These are phyloP conservation scores for Atopsyche davidsoni DNA, from an alignment of 1,140 invertebrate species.

Conservation along the genomic window DNA sequence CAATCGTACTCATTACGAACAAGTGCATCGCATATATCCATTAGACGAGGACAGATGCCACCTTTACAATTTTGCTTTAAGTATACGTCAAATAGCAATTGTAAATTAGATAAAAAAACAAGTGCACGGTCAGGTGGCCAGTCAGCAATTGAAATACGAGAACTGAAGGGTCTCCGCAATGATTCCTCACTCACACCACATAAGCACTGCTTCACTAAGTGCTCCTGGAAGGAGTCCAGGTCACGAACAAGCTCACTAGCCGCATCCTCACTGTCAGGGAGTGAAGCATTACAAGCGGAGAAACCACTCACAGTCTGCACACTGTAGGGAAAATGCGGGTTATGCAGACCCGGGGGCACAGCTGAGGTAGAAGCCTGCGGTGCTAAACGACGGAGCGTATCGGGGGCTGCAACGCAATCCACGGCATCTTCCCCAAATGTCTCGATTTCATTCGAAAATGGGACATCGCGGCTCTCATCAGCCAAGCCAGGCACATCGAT, in stretches of 20 bases:
- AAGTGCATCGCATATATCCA: slow-evolving; percentile 71
- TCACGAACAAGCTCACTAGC: slow-evolving; percentile 38
- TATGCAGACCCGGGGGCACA: slow-evolving; percentile 13
- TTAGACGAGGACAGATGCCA: slow-evolving; percentile 70
- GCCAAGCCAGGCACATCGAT: slow-evolving; percentile 52
- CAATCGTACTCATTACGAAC: slow-evolving; percentile 74
- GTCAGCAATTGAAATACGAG: slow-evolving; percentile 57
- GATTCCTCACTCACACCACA: slow-evolving; percentile 67
- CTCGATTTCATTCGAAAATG: slow-evolving; percentile 36
- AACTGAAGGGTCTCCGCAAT: slow-evolving; percentile 62
- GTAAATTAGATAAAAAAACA: slow-evolving; percentile 73
- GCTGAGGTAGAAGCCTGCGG: slow-evolving; percentile 14
- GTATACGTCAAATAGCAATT: slow-evolving; percentile 76
- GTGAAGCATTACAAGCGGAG: slow-evolving; percentile 11
- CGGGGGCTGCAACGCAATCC: slow-evolving; percentile 38
- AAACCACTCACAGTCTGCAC: slow-evolving; percentile 15
- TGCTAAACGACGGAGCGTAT: not conserved
- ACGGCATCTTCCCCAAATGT: slow-evolving; percentile 47
- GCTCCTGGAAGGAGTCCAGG: slow-evolving; percentile 49
- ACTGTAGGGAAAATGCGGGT: slow-evolving; percentile 22
- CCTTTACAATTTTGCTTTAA: slow-evolving; percentile 76
- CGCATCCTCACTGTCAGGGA: not conserved
- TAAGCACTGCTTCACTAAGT: slow-evolving; percentile 65
- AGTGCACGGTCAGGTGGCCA: slow-evolving; percentile 67
- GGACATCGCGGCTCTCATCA: slow-evolving; percentile 50